These are phyloP conservation scores for Romanogobio albipinnatus DNA, from an alignment of 2,113 vertebrate species.

Conservation along the genomic window DNA sequence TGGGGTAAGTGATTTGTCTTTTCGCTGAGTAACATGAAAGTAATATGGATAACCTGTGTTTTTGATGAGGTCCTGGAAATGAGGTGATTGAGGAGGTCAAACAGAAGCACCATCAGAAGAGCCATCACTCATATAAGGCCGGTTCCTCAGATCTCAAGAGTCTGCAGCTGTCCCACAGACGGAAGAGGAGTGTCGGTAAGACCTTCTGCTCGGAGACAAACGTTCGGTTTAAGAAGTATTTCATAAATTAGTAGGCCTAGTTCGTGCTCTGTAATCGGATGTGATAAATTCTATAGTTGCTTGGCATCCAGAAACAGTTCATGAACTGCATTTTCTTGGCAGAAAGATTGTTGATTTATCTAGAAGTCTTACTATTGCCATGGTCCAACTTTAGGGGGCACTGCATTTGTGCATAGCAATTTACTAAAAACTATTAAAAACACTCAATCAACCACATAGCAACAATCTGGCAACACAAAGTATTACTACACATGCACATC, in stretches of 20 bases:
- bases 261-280: not conserved
- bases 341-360: not conserved
- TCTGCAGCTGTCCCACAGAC: slow-evolving; percentile 86
- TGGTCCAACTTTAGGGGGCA: not conserved
- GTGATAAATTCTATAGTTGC: not conserved
- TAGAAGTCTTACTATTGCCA: not conserved
- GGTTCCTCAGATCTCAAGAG: slow-evolving; percentile 84
- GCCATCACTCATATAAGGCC: slow-evolving; percentile 69
- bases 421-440: not conserved
- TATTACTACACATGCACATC: too few species aligned
- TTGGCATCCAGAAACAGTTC: not conserved
- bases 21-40: slow-evolving; percentile 58
- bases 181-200: slow-evolving; percentile 93
- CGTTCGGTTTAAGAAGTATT: not conserved
- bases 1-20: slow-evolving; percentile 13
- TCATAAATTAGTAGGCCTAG: not conserved
- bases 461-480: not conserved
- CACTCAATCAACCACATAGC: not conserved
- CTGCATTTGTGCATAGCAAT: not conserved
- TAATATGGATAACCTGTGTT: slow-evolving; percentile 69
- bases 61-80: slow-evolving; percentile 78
- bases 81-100: slow-evolving; percentile 86
- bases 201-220: not conserved
- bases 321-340: not conserved
- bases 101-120: slow-evolving; percentile 80